Conservation (phyloP, 2,113 vertebrate species). For the Salminus brasiliensis region DNA sequence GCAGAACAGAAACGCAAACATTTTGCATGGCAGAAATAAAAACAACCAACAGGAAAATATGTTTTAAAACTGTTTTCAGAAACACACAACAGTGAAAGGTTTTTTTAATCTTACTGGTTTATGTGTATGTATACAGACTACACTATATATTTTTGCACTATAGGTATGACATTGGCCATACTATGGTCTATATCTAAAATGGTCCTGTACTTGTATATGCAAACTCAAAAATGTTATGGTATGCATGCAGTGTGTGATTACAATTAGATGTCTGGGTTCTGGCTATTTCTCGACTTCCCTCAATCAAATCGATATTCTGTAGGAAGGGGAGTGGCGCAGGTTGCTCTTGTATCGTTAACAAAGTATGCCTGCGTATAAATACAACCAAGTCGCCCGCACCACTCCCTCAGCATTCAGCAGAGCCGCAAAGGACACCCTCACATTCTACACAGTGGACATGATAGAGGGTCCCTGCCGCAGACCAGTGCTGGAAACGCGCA, state of each 20-base stretch:
- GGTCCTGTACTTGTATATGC: neutral
- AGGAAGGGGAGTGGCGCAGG: constrained; percentile 2
- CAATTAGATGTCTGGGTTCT: neutral
- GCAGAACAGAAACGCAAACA: too few species aligned
- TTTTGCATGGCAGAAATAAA: too few species aligned
- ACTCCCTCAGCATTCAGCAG: neutral
- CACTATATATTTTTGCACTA: too few species aligned
- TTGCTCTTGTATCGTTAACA: neutral
- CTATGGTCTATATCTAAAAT: too few species aligned
- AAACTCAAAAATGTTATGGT: neutral
- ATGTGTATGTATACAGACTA: too few species aligned
- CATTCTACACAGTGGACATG: constrained; percentile 75
- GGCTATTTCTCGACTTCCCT: neutral
- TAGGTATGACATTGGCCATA: too few species aligned
- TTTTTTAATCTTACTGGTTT: too few species aligned
- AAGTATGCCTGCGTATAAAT: constrained; percentile 37
- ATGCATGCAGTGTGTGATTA: neutral
- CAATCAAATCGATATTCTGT: constrained; percentile 26
- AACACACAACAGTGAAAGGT: too few species aligned
- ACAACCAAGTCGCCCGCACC: neutral
- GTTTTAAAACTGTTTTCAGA: too few species aligned
- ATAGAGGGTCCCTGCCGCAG: constrained; percentile 80
- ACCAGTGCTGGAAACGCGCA: constrained; percentile 78
- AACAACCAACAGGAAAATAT: too few species aligned
- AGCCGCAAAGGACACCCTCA: neutral